These are phyloP conservation scores for Anseranas semipalmata DNA, from an alignment of 2,113 vertebrate species.

Conservation along the genomic window DNA sequence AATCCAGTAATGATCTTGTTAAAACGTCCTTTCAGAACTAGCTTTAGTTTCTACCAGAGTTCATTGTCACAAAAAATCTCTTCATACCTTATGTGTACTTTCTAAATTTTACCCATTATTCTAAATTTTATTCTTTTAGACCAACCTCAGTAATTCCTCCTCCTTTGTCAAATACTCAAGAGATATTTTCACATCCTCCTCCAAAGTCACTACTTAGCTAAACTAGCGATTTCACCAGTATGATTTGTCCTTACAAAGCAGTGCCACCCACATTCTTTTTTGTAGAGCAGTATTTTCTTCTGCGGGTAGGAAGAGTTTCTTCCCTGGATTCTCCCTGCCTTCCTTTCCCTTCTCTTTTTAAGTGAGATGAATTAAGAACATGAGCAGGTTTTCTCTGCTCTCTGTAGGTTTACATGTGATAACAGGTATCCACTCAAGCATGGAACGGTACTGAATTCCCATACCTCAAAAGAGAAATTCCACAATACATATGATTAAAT, in stretches of 20 bases:
- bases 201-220: neutral
- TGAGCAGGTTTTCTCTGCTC: neutral
- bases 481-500: accelerated
- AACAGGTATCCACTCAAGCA: neutral
- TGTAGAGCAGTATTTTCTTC: neutral
- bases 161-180: neutral
- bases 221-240: neutral
- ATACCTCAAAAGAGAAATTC: neutral
- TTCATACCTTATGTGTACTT: neutral
- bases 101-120: neutral
- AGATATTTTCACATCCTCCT: neutral
- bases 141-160: neutral
- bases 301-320: neutral
- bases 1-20: accelerated
- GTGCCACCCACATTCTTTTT: neutral
- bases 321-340: neutral
- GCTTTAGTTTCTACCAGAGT: neutral
- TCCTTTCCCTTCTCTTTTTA: neutral
- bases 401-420: neutral
- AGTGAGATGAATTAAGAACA: neutral
- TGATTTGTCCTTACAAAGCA: neutral
- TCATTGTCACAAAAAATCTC: neutral
- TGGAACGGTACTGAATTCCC: neutral
- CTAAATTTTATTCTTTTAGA: neutral
- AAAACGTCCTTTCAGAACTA: neutral